Percentiles rank a stretch among this genome's conserved stretches.
These are phyloP conservation scores for Coptotermes formosanus DNA, from an alignment of 1,140 invertebrate genomes.

Conservation along the genomic window DNA sequence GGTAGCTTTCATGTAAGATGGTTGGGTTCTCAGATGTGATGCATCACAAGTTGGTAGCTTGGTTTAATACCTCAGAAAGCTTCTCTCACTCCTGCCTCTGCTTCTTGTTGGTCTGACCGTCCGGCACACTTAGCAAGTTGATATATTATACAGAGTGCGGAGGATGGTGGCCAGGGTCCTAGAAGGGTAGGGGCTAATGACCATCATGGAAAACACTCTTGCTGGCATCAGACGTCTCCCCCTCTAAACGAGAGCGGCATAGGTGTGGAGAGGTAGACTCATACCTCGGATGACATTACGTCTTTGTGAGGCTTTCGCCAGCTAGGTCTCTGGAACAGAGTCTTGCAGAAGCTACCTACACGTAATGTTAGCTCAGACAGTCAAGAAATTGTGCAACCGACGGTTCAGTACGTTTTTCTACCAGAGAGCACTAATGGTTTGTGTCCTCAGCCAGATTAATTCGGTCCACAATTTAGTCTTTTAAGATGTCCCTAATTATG, in stretches of 20 bases:
- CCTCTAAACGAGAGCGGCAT: not conserved
- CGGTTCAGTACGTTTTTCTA: too few relatives aligned
- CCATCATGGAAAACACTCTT: constrained; percentile 11
- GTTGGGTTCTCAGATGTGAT: not conserved
- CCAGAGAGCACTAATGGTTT: too few relatives aligned
- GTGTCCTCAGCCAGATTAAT: too few relatives aligned
- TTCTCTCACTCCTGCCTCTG: not conserved
- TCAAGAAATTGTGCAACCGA: too few relatives aligned
- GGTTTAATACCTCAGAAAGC: constrained; percentile 15
- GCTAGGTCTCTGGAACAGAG: too few relatives aligned
- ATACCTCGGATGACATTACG: too few relatives aligned
- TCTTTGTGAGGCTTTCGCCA: too few relatives aligned
- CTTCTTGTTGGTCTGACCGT: not conserved
- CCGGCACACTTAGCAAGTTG: constrained; percentile 5
- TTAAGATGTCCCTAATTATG: too few relatives aligned
- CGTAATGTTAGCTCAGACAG: too few relatives aligned
- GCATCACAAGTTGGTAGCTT: not conserved
- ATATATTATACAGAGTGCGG: constrained; percentile 8
- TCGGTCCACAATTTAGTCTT: too few relatives aligned
- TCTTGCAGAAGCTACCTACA: too few relatives aligned
- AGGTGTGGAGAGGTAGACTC: not conserved
- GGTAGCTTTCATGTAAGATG: not conserved
- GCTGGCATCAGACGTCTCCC: not conserved
- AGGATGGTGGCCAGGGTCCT: not conserved
- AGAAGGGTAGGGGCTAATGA: not conserved